Evolutionary conservation across 1,140 invertebrate genomes (phyloP), one percentile per base, ranked within the genome.

Genomic region (Zaprionus ornatus): DNA sequence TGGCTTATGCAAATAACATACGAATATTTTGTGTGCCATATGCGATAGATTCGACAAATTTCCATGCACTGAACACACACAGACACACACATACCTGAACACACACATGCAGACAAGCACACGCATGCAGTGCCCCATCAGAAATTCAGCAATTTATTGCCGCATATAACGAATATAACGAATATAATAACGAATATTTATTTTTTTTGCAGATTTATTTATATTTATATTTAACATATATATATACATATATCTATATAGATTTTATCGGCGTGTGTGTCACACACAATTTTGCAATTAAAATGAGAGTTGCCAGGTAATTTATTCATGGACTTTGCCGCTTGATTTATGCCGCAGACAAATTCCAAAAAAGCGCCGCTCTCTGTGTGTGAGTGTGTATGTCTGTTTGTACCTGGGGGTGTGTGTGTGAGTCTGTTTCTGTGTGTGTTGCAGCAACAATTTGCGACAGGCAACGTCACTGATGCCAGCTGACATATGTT

Each of bases 311-410:
- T n/a, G 32, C 19, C 29, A 52, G 57, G 57, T 45, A 45, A 45
- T 45, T 45, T 45, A 45, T 45, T 45, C 40, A 45, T 45, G 40
- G 40, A 45, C n/a, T 60, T 45, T 60, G 52, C 27, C 32, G 42
- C 60, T 59, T 75, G 73, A 75, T 75, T 75, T 75, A 71, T 75
- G 73, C 25, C 29, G 27, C 60, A 42, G 40, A 21, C 72, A 69
- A 63, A 74, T 69, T 37, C 40, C 66, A 32, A 32, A 32, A 32
- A 32, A 32, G 29, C 27, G 27, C 27, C 27, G 7, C 27, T 9
- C 25, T 6, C 7, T 29, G 1, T 29, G 27, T 29, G 27, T 29
- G 27, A 2, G 29, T 10, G 29, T 32, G 9, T 32, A 27, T 27
- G 7, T 27, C 1, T 27, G 25, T 27, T 5, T 27, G 25, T 27